phyloP scores from a whole-genome alignment of 1,140 invertebrate species.

The Plectrocnemia conspersa region DNA sequence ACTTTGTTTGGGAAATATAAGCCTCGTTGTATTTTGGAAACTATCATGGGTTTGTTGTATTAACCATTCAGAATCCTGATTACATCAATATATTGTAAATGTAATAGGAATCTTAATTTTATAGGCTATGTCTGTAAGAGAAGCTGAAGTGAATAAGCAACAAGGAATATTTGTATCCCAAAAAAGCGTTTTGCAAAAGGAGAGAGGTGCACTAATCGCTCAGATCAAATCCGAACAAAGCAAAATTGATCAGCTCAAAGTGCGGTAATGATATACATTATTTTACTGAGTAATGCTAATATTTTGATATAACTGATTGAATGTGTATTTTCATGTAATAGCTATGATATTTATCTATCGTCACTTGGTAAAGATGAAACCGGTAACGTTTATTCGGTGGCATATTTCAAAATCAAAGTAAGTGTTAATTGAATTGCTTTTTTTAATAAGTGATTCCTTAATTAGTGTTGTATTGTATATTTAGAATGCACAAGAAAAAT shows the following conservation, averaged over 20 bases:
- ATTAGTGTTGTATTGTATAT: slow-evolving; percentile 2
- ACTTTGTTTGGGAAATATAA: background rate
- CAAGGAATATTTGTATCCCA: slow-evolving; percentile 56
- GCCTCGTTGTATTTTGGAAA: no score
- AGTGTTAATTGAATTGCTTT: slow-evolving; percentile 7
- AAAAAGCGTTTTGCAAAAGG: slow-evolving; percentile 53
- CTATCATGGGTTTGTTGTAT: no score
- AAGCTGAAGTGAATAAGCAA: slow-evolving; percentile 56
- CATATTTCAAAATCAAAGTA: slow-evolving; percentile 63
- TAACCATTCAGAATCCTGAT: no score
- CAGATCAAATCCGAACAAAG: slow-evolving; percentile 54
- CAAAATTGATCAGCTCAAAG: slow-evolving; percentile 58
- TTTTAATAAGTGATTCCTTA: slow-evolving; percentile 3
- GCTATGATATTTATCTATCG: slow-evolving; percentile 48
- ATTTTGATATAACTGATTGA: background rate
- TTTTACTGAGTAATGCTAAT: background rate
- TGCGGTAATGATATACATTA: slow-evolving; percentile 38
- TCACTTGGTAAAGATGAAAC: slow-evolving; percentile 56
- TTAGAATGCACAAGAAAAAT: slow-evolving; percentile 61
- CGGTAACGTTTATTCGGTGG: slow-evolving; percentile 56
- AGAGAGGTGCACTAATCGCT: slow-evolving; percentile 53
- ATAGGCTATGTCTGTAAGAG: slow-evolving; percentile 59
- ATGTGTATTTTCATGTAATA: slow-evolving; percentile 24
- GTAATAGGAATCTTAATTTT: background rate
- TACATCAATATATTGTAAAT: background rate